Base-by-base conservation (phyloP, 1,140 invertebrate genomes). In the Sogatella furcifera region DNA sequence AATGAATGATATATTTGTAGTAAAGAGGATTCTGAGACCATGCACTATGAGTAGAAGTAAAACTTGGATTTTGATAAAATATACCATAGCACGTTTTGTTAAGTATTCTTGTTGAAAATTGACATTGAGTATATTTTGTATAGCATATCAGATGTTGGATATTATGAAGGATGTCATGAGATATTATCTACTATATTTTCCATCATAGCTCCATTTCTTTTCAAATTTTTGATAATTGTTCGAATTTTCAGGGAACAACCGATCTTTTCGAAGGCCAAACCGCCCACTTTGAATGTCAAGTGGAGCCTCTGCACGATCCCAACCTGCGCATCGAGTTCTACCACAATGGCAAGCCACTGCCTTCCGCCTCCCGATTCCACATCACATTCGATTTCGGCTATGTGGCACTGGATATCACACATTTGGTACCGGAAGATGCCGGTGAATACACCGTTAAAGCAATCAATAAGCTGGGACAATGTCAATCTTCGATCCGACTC, bases 311-410 rank as follows among this genome's bases (percentile, higher is more conserved):
- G 41, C 89, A 94, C 65, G 93, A 96, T 78, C 85, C 90, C 1
- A 94, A 90, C 71, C 74, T 96, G 60, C 81, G 88, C 58, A 88
- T 95, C 62, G 90, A 95, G 75, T 94, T 93, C 77, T 94, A 86
- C 69, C 90, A 93, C 66, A 92, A 95, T 71, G 90, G 89, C 59
- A 91, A 92, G 74, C 86, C 89, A 31, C 74, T 95, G 65, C 86
- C 86, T 70, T 90, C 88, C 64, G 90, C 89, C 46, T 84, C 90
- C 49, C 81, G 91, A 67, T 93, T 91, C 83, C 92, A 95, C 73
- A 90, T 92, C 64, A 94, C 92, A 52, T 92, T 92, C 69, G 94
- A 97, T 74, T 97, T 97, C 77, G 94, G 94, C 66, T 97, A 95
- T 66, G 88, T 95, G 54, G 90, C 92, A 43, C 76, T 97, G 63